These are phyloP conservation scores for Harlomillsia oculata DNA, from an alignment of 1,140 invertebrate genomes.

Conservation along the genomic window DNA sequence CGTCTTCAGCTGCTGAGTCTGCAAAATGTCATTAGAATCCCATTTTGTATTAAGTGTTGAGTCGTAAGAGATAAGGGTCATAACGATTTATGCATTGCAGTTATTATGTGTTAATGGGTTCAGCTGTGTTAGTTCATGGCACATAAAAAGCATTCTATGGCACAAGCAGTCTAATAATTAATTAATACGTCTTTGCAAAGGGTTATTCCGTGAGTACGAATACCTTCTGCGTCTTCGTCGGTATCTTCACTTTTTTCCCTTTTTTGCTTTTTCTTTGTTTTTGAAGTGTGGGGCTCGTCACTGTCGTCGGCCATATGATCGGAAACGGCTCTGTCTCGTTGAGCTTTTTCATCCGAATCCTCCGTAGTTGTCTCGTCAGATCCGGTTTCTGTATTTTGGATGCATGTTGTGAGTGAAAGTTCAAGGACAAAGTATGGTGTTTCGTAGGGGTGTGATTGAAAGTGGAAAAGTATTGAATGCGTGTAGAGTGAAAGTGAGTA, in stretches of 20 bases:
- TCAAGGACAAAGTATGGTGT: neutral
- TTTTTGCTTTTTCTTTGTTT: conserved; percentile 24
- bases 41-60: too few species aligned
- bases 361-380: conserved; percentile 26
- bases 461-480: too few species aligned
- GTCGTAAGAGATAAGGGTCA: too few species aligned
- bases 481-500: too few species aligned
- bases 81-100: too few species aligned
- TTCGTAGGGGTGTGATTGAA: neutral
- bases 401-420: too few species aligned
- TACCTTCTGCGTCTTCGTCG: conserved; percentile 17
- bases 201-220: too few species aligned
- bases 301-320: conserved; percentile 32
- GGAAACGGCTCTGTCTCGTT: conserved; percentile 28
- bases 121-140: neutral
- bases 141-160: too few species aligned
- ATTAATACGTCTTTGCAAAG: too few species aligned
- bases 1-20: conserved; percentile 10
- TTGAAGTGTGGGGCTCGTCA: conserved; percentile 29
- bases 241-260: conserved; percentile 19
- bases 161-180: too few species aligned
- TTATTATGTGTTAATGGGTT: neutral
- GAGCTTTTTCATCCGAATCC: conserved; percentile 24
- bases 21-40: neutral
- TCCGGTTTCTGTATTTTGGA: too few species aligned